These are phyloP conservation scores for Calosoma granatense DNA, from an alignment of 1,140 invertebrate genomes.

Conservation along the genomic window DNA sequence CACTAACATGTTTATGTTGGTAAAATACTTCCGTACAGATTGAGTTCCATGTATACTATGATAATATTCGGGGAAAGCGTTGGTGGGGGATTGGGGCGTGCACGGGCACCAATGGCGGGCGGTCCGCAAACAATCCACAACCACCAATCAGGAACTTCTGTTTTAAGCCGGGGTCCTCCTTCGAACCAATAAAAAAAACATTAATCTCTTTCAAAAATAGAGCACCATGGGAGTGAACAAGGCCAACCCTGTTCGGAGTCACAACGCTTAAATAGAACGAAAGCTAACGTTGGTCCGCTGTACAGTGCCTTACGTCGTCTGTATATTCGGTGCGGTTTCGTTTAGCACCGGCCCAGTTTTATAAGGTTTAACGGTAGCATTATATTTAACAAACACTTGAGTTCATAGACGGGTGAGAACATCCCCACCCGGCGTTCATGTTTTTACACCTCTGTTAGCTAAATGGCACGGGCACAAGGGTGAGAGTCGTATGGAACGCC, in stretches of 20 bases:
- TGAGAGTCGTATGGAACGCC: neutral
- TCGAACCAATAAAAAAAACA: conserved; percentile 37
- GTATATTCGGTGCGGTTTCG: neutral
- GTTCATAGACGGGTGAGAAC: conserved; percentile 27
- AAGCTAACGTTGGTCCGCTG: neutral
- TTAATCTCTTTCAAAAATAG: conserved; percentile 38
- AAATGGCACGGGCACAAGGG: neutral
- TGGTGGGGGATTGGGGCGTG: conserved; percentile 21
- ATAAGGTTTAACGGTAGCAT: conserved; percentile 35
- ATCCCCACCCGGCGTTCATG: conserved; percentile 23
- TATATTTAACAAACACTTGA: conserved; percentile 38
- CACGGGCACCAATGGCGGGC: conserved; percentile 26
- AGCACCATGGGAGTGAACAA: conserved; percentile 24
- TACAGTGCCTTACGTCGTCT: neutral
- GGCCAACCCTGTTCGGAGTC: neutral
- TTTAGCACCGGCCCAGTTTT: conserved; percentile 23
- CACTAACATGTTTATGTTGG: conserved; percentile 32
- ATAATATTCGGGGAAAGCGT: conserved; percentile 26
- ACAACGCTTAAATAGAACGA: neutral
- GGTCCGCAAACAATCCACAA: conserved; percentile 21
- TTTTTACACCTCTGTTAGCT: conserved; percentile 1
- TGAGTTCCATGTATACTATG: conserved; percentile 30
- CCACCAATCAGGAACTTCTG: conserved; percentile 26
- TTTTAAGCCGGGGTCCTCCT: conserved; percentile 25
- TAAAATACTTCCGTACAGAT: conserved; percentile 33